A percentile compares a stretch with the other conserved stretches of the same genome.
Evolutionary conservation across 1,140 invertebrate genomes (phyloP).

Genomic region (Hyles vespertilio): DNA sequence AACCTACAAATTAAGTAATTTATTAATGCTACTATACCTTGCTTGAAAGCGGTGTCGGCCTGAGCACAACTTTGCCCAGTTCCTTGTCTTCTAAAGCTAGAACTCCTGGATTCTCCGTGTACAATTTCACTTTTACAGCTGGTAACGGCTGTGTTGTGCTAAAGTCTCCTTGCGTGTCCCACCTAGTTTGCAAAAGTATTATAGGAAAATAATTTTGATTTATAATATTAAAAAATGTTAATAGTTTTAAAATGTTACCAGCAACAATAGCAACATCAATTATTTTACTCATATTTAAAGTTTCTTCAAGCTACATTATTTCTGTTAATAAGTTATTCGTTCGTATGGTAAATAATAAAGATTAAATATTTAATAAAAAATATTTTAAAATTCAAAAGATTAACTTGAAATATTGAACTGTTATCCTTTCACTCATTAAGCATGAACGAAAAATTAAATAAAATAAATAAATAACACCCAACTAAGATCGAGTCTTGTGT

Average conservation of each 20-base stretch:
- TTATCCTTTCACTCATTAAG: neutral
- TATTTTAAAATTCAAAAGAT: neutral
- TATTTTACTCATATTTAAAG: no score
- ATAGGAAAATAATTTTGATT: no score
- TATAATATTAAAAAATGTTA: no score
- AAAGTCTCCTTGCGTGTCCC: conserved; percentile 99
- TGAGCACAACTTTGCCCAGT: conserved; percentile 94
- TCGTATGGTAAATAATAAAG: no score
- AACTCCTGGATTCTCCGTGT: conserved; percentile 98
- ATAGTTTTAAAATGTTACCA: no score
- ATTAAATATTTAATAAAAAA: no score
- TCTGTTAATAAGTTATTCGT: no score
- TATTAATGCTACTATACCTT: conserved; percentile 77
- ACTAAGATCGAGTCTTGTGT: no score
- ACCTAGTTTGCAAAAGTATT: conserved; percentile 77
- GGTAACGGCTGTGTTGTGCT: conserved; percentile 97
- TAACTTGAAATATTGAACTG: neutral
- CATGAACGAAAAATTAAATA: neutral
- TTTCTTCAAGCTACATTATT: no score
- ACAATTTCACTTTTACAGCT: conserved; percentile 97
- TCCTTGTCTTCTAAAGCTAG: conserved; percentile 99
- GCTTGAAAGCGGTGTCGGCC: conserved; percentile 92
- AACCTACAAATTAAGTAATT: neutral
- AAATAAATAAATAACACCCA: no score
- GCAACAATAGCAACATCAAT: no score